Evolutionary conservation across 2,888 invertebrate genomes (phyloP).

Genomic region (Platycnemis pennipes): DNA sequence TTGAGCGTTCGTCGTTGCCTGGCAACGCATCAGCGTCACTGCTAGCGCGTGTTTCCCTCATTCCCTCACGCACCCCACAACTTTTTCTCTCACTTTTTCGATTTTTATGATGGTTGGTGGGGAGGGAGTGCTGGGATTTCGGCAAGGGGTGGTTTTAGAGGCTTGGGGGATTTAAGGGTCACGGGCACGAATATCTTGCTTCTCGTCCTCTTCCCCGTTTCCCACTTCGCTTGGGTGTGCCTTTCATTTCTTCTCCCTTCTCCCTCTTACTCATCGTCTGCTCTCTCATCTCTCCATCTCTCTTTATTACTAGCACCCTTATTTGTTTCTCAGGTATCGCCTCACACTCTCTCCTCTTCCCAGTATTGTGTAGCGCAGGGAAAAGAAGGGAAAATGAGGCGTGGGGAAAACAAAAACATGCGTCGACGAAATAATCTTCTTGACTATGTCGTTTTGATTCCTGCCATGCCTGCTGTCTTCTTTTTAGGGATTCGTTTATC

Average conservation of each 20-base stretch:
- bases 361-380: background rate
- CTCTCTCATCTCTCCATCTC: background rate
- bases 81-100: background rate
- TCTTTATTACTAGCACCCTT: background rate
- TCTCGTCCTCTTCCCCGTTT: background rate
- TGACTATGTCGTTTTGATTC: too few relatives aligned
- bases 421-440: background rate
- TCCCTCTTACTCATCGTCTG: background rate
- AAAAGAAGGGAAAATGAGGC: background rate
- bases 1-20: constrained; percentile 40
- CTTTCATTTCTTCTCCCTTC: background rate
- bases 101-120: background rate
- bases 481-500: too few relatives aligned
- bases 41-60: background rate
- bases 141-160: background rate
- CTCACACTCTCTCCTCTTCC: background rate
- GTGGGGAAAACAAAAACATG: background rate
- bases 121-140: background rate
- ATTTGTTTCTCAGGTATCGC: background rate
- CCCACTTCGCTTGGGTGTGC: background rate
- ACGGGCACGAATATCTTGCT: background rate
- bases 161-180: background rate
- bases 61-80: background rate
- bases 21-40: constrained; percentile 10
- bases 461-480: too few relatives aligned